Percentiles rank a stretch among this genome's conserved stretches.
Conservation (phyloP, 1,140 invertebrate species). For the Ceratosolen fusciceps region DNA sequence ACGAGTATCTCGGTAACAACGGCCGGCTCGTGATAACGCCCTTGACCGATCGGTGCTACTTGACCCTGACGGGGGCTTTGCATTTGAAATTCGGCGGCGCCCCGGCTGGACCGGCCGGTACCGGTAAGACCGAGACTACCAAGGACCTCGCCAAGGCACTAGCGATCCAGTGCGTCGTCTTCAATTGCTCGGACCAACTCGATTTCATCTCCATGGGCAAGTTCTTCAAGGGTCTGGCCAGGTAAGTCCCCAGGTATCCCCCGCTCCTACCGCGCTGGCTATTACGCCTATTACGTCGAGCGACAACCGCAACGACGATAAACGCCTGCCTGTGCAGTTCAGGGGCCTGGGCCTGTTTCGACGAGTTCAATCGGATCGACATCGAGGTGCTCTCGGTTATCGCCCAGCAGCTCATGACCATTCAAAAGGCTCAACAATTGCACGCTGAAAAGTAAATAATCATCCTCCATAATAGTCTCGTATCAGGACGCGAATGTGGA, state of each 20-base stretch:
- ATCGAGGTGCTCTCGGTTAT: constrained; percentile 77
- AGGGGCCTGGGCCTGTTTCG: constrained; percentile 84
- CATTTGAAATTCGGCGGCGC: constrained; percentile 82
- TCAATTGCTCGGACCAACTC: constrained; percentile 83
- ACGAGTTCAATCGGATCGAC: constrained; percentile 84
- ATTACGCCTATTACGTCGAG: no score
- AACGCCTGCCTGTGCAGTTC: constrained; percentile 72
- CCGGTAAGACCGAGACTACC: constrained; percentile 83
- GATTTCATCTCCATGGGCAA: constrained; percentile 83
- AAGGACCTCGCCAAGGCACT: constrained; percentile 84
- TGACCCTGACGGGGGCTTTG: constrained; percentile 79
- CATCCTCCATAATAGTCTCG: no score
- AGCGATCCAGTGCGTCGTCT: constrained; percentile 82
- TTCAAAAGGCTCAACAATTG: constrained; percentile 74
- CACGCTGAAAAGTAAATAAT: constrained; percentile 55
- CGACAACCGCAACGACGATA: no score
- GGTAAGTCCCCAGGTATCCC: no score
- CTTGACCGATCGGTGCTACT: constrained; percentile 82
- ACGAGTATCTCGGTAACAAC: constrained; percentile 79
- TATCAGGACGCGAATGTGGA: no score
- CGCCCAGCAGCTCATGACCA: constrained; percentile 77
- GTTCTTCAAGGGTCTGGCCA: constrained; percentile 74
- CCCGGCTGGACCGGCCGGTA: constrained; percentile 82
- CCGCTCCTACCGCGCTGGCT: no score
- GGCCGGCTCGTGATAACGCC: constrained; percentile 85